Evolutionary conservation across 2,113 vertebrate genomes (phyloP), one percentile per base, ranked within the genome.

Genomic region (Poicephalus gulielmi): DNA sequence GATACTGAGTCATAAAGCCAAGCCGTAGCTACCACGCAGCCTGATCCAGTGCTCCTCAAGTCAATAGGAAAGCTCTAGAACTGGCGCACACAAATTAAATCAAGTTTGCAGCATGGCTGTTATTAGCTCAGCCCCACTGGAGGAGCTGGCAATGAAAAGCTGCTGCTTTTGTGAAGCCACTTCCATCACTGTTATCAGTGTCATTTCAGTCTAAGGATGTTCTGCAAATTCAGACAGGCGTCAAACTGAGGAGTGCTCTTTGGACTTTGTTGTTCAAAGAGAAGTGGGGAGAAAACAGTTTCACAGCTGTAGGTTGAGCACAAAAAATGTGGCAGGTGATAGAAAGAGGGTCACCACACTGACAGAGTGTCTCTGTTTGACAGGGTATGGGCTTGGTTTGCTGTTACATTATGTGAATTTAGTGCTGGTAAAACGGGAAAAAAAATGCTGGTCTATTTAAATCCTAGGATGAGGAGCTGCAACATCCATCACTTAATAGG

Each of bases 1-100:
- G 91, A 95, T 66, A 90, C 53, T 95, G 93, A 96, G 94, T 97
- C 95, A 96, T 46, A 90, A 87, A 83, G 84, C 75, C 74, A 91
- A 87, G 90, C 67, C 1, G 9, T 30, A 92, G 89, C 93, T 95
- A 82, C 94, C 85, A 83, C 33, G 47, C 87, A 93, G 93, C 37
- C 70, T 7, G 5, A 77, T 87, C 87, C 87, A 87, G 14, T 41
- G 49, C 41, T 68, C 69, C 87, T 57, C 46, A 66, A 92, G 87
- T 70, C 90, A 79, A 59, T 18, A 37, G 66, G 23, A 90, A 73
- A 44, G 62, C 66, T 87, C 67, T 95, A 84, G 91, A 96, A 49
- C 35, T 69, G 69, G 31, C 53, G n/a, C 53, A 59, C 78, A 69
- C 10, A 66, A 79, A 95, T 82, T 62, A 85, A 95, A 95, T 73